Evolutionary conservation across 2,113 vertebrate species (phyloP), one percentile per base, ranked within the genome.

Genomic region (Protobothrops mucrosquamatus): DNA sequence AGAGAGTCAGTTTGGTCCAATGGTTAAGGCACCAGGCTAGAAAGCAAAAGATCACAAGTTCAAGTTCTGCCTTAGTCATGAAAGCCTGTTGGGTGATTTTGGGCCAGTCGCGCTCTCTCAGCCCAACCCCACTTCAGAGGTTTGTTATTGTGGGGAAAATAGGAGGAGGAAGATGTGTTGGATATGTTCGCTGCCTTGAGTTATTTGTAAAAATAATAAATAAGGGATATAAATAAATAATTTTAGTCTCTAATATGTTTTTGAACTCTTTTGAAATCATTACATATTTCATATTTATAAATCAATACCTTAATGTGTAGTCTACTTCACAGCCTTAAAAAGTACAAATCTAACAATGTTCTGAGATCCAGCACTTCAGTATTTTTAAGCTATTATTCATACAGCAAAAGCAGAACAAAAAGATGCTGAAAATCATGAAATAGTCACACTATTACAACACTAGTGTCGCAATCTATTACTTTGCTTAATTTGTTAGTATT

Each of bases 361-460:
- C 69, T 81, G 69, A 81, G 34, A 81, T 39, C 69, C 34, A 81
- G 6, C 3, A 6, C 69, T 81, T 87, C 91, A 59, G 39, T 48
- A 59, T 48, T 87, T 29, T 24, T 12, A 87, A 87, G 10, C 2
- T 6, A 59, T 29, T 29, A 34, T 87, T 87, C 81, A 34, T 29
- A 87, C 26, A 14, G 23, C 12, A 88, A 15, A 69, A 74, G 52
- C 52, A 56, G 48, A 34, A 59, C 57, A 88, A 87, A 61, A 22
- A 10, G 4, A 59, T 54, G 39, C n/a, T 52, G 46, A 43, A 69
- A n/a, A 14, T 43, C 23, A 55, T 34, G 3, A 55, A 20, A 61
- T 34, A 57, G 54, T 23, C 43, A 3, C 0, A 0, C 0, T 0
- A 0, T 46, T 91, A 14, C 86, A 20, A 81, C 69, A 81, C 8